These are phyloP conservation scores for Neotragus pygmaeus DNA, from an alignment of 2,113 vertebrate genomes.

Conservation along the genomic window DNA sequence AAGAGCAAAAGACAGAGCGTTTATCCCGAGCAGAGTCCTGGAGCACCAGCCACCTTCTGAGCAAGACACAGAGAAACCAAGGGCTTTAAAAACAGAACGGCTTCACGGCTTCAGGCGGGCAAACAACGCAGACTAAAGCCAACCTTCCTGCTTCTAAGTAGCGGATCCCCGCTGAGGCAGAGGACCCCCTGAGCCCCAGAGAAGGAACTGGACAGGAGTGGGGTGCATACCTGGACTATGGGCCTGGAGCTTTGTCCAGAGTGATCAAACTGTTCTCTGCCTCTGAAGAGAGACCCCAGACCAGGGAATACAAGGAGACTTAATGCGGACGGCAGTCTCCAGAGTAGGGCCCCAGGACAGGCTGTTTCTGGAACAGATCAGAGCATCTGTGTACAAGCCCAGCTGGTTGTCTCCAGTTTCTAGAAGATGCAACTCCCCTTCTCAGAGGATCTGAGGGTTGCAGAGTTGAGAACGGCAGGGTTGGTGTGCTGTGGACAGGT, in stretches of 20 bases:
- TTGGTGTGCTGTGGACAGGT: not conserved
- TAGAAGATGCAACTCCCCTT: not conserved
- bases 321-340: not conserved
- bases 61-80: constrained; percentile 44
- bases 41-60: constrained; percentile 70
- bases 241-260: not conserved
- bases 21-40: constrained; percentile 74
- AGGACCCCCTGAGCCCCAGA: not conserved
- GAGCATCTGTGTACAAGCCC: not conserved
- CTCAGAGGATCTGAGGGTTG: not conserved
- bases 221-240: not conserved
- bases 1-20: constrained; percentile 65
- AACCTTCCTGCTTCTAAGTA: not conserved
- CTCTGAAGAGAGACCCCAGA: not conserved
- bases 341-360: not conserved
- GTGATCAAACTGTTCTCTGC: too few relatives aligned
- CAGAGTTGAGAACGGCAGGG: not conserved
- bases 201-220: not conserved
- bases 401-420: not conserved
- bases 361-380: not conserved
- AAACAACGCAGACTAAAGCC: not conserved
- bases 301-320: accelerated
- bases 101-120: constrained; percentile 15
- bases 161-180: not conserved
- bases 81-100: constrained; percentile 61